Percentiles rank a stretch among this genome's conserved stretches.
Evolutionary conservation across 2,888 invertebrate genomes (phyloP).

Genomic region (Oxyteleia sp.): DNA sequence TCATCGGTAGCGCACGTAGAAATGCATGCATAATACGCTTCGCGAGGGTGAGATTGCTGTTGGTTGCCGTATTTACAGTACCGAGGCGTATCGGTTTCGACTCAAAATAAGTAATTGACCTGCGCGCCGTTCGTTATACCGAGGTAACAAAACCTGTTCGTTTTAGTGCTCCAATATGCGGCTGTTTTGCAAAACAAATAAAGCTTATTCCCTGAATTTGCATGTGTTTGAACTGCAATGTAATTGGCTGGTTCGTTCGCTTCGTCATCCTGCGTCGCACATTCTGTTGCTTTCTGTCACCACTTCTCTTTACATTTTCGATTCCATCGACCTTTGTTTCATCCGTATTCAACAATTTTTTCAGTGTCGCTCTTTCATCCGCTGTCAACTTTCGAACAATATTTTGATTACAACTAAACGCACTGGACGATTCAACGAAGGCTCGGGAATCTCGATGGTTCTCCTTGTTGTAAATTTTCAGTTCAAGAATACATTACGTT

Average conservation of each 20-base stretch:
- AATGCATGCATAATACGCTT: slow-evolving; percentile 37
- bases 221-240: slow-evolving; percentile 88
- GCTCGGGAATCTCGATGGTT: slow-evolving; percentile 8
- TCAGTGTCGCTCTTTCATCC: slow-evolving; percentile 30
- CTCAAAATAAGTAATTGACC: slow-evolving; percentile 86
- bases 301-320: slow-evolving; percentile 54
- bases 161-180: slow-evolving; percentile 86
- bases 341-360: slow-evolving; percentile 48
- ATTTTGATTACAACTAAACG: slow-evolving; percentile 18
- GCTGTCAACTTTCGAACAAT: slow-evolving; percentile 6
- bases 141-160: slow-evolving; percentile 83
- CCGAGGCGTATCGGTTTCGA: slow-evolving; percentile 79
- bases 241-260: slow-evolving; percentile 86
- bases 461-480: slow-evolving; percentile 34
- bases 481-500: too few species aligned
- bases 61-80: slow-evolving; percentile 78
- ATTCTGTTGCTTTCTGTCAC: slow-evolving; percentile 71
- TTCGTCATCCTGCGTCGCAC: slow-evolving; percentile 76
- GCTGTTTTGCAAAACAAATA: slow-evolving; percentile 88
- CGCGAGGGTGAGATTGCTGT: slow-evolving; percentile 44
- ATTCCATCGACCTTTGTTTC: slow-evolving; percentile 39
- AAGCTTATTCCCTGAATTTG: slow-evolving; percentile 88
- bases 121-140: slow-evolving; percentile 71
- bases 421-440: background rate
- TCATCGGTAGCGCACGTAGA: slow-evolving; percentile 31